These are phyloP conservation scores for Conus ventricosus DNA, from an alignment of 1,140 invertebrate genomes.

Conservation along the genomic window DNA sequence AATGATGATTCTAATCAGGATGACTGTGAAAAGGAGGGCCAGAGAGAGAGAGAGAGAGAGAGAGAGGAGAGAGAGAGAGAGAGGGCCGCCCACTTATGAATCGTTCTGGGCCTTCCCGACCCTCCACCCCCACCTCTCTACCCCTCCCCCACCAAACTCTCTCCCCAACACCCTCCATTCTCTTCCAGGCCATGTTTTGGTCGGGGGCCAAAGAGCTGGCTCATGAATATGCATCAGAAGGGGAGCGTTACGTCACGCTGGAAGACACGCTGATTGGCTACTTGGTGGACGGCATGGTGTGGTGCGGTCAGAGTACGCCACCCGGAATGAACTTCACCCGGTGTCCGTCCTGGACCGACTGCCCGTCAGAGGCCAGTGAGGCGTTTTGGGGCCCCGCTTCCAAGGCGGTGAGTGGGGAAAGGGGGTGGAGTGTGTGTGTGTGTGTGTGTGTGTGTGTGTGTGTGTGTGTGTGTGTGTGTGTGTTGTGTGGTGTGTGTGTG, in stretches of 20 bases:
- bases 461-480: not conserved
- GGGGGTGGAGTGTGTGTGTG: not conserved
- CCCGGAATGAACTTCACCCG: constrained; percentile 43
- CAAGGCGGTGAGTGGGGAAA: constrained; percentile 33
- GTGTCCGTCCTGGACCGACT: constrained; percentile 46
- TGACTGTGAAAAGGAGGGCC: too few relatives aligned
- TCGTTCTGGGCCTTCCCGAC: too few relatives aligned
- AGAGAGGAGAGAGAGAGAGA: too few relatives aligned
- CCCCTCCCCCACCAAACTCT: too few relatives aligned
- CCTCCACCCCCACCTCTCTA: too few relatives aligned
- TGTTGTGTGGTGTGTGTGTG: not conserved
- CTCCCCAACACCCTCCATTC: not conserved
- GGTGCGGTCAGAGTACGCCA: constrained; percentile 44
- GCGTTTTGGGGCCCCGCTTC: constrained; percentile 52
- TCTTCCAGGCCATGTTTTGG: constrained; percentile 48
- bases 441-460: not conserved
- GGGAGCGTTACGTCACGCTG: constrained; percentile 49
- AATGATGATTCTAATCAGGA: too few relatives aligned
- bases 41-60: too few relatives aligned
- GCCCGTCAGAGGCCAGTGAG: constrained; percentile 42
- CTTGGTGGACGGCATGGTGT: constrained; percentile 47
- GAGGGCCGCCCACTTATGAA: too few relatives aligned
- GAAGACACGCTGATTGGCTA: constrained; percentile 57
- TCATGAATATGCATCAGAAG: constrained; percentile 48
- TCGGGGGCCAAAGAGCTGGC: constrained; percentile 49